Evolutionary conservation across 1,140 invertebrate genomes (phyloP), one percentile per base, ranked within the genome.

Genomic region (Yoshiicerus persimilis): DNA sequence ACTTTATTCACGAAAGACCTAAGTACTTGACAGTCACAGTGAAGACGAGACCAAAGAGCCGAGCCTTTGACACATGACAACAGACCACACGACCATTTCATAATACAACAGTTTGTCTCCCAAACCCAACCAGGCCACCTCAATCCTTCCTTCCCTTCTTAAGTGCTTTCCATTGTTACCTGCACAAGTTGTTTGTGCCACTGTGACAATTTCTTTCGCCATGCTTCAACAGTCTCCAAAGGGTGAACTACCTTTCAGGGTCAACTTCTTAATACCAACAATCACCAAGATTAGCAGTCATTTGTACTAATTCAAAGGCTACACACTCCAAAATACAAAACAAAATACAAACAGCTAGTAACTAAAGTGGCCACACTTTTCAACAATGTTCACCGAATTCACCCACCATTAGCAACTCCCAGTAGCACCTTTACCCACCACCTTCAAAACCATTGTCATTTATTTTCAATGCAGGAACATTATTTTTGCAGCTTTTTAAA

Each of bases 221-320:
- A 38, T 80, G 75, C 32, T 38, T 34, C 30, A 80, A 5, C n/a
- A 80, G 75, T 80, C 20, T 36, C 75, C 32, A 80, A 80, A 80
- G 75, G 75, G 75, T 80, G 75, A 80, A 80, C 75, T 36, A 80
- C 75, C 75, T 80, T 80, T 80, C 75, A 80, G 75, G 75, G 75
- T 80, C 75, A 80, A 80, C 34, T 80, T 80, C 20, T 32, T 80
- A 80, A 80, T 80, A 38, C 32, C 9, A 38, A 38, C 75, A 80
- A 80, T 80, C 30, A 23, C 9, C 3, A 36, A 80, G 75, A 80
- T 80, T 80, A 80, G 75, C 32, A 80, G 30, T 80, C 75, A 80
- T 80, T 80, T 80, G 75, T 80, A 80, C 30, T 80, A 80, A 80
- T 80, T 80, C 75, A 80, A 80, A 80, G 75, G 34, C 16, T 38